phyloP scores from a whole-genome alignment of 2,797 vertebrate species.

The Erpetoichthys calabaricus region DNA sequence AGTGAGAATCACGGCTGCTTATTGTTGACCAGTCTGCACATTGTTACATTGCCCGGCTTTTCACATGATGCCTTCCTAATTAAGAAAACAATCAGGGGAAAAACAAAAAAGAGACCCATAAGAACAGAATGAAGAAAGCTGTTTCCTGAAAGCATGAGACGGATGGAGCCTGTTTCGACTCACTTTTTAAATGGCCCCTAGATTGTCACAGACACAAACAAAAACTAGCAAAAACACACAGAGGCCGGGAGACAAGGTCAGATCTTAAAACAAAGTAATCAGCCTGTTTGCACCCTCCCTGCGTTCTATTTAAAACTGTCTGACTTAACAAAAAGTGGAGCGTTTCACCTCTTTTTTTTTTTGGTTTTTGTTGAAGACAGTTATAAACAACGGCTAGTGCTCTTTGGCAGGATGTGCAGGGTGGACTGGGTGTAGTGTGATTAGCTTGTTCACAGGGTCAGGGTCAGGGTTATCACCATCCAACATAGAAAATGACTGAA shows the following conservation, averaged over 20 bases:
- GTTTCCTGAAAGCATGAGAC: background rate
- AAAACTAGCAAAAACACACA: constrained; percentile 10
- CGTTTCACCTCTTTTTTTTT: constrained; percentile 8
- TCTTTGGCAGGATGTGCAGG: constrained; percentile 14
- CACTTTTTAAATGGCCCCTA: background rate
- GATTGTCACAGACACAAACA: constrained; percentile 6
- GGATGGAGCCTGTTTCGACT: background rate
- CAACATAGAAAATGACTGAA: too few species aligned
- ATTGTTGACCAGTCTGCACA: background rate
- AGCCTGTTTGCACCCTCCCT: constrained; percentile 13
- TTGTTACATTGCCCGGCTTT: background rate
- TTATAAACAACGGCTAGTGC: constrained; percentile 13
- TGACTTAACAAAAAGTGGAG: constrained; percentile 10
- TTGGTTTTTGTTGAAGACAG: constrained; percentile 12
- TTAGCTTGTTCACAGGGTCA: constrained; percentile 15
- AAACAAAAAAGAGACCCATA: background rate
- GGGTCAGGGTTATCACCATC: constrained; percentile 1
- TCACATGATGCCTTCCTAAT: background rate
- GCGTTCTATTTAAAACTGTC: constrained; percentile 18
- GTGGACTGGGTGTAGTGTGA: constrained; percentile 8
- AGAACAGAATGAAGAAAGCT: background rate
- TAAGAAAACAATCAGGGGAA: background rate
- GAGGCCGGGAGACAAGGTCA: constrained; percentile 16
- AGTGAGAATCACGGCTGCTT: too few species aligned
- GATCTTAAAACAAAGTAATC: constrained; percentile 15